A percentile compares a stretch with the other conserved stretches of the same genome.
These are phyloP conservation scores for Sphenopsis melanotis DNA, from an alignment of 2,797 vertebrate species.

Conservation along the genomic window DNA sequence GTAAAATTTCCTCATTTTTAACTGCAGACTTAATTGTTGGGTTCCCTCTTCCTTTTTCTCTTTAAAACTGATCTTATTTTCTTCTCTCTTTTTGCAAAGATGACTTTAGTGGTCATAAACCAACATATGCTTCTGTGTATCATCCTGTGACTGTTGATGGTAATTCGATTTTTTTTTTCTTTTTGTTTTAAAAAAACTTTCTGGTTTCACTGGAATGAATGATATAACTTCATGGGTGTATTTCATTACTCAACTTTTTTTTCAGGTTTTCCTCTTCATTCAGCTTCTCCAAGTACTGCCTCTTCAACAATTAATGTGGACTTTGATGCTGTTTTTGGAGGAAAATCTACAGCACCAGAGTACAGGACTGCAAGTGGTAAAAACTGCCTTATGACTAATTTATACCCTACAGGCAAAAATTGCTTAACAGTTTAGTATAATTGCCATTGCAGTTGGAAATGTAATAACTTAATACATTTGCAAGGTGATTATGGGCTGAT, in stretches of 20 bases:
- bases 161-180: not conserved
- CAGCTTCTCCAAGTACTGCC: slow-evolving; percentile 70
- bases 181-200: not conserved
- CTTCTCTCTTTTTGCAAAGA: slow-evolving; percentile 19
- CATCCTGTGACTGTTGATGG: slow-evolving; percentile 46
- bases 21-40: not conserved
- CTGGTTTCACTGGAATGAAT: not conserved
- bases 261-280: slow-evolving; percentile 70
- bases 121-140: slow-evolving; percentile 27
- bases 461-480: not conserved
- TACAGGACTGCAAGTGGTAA: slow-evolving; percentile 84
- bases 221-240: not conserved
- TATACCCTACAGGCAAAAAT: not conserved
- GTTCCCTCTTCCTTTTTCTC: not conserved
- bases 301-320: slow-evolving; percentile 84
- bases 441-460: not conserved
- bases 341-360: slow-evolving; percentile 77
- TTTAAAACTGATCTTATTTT: slow-evolving; percentile 32
- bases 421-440: not conserved
- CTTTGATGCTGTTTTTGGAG: slow-evolving; percentile 92
- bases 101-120: slow-evolving; percentile 34
- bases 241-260: not conserved
- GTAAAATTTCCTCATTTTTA: not conserved
- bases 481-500: not conserved
- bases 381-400: not conserved